Percentiles rank a stretch among this genome's conserved stretches.
phyloP scores from a whole-genome alignment of 1,140 invertebrate species.

The Aphis gossypii region DNA sequence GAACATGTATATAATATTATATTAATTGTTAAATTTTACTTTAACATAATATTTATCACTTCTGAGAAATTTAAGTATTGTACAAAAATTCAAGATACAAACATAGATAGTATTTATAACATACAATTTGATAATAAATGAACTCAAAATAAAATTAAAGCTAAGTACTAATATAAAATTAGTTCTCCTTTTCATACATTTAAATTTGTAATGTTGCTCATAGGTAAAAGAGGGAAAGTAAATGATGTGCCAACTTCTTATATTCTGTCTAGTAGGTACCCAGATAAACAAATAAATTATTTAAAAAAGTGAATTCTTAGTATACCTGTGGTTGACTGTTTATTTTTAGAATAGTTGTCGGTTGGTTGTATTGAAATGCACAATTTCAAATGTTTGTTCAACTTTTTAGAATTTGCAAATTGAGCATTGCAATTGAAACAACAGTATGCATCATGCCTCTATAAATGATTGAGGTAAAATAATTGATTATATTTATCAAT shows the following conservation, averaged over 20 bases:
- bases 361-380: neutral
- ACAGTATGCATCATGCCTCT: slow-evolving; percentile 45
- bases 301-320: neutral
- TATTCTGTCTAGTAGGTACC: neutral
- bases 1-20: too few relatives aligned
- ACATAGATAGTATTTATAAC: neutral
- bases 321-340: neutral
- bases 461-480: neutral
- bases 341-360: slow-evolving; percentile 14
- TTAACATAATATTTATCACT: too few relatives aligned
- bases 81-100: neutral
- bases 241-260: too few relatives aligned
- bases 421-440: slow-evolving; percentile 41
- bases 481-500: neutral
- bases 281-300: neutral
- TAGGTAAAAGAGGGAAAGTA: too few relatives aligned
- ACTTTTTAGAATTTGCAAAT: slow-evolving; percentile 45
- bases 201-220: too few relatives aligned
- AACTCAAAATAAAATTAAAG: neutral
- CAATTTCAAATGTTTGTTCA: slow-evolving; percentile 29
- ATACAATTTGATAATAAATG: neutral
- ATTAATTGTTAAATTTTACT: too few relatives aligned
- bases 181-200: too few relatives aligned
- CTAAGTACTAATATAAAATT: too few relatives aligned
- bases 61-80: too few relatives aligned